A percentile compares a stretch with the other conserved stretches of the same genome.
Conservation (phyloP, 1,140 invertebrate species). For the Euwallacea similis region DNA sequence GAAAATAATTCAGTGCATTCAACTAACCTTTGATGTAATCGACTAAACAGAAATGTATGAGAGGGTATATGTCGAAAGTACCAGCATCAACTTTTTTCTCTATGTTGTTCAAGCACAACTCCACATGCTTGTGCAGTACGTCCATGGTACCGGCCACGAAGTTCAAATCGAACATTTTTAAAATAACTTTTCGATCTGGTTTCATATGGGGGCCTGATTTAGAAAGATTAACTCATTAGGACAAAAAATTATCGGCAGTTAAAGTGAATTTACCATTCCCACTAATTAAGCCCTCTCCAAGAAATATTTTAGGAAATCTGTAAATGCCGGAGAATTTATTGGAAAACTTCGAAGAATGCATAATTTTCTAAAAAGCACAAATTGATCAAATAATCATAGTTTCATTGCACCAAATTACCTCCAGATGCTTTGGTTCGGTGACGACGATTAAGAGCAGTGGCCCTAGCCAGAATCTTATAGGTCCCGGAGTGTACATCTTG, state of each 20-base stretch:
- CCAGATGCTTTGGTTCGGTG: slow-evolving; percentile 32
- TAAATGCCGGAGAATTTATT: slow-evolving; percentile 34
- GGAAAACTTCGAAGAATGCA: slow-evolving; percentile 37
- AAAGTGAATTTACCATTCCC: slow-evolving; percentile 35
- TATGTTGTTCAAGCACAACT: slow-evolving; percentile 28
- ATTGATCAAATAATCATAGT: slow-evolving; percentile 3
- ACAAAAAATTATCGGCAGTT: too few species aligned
- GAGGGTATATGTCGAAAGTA: slow-evolving; percentile 31
- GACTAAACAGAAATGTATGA: slow-evolving; percentile 14
- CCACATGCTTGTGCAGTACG: slow-evolving; percentile 25
- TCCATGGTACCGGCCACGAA: slow-evolving; percentile 12
- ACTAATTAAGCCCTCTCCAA: slow-evolving; percentile 34
- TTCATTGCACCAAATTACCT: too few species aligned
- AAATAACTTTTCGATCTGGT: slow-evolving; percentile 29
- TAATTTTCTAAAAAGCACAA: slow-evolving; percentile 37
- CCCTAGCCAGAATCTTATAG: slow-evolving; percentile 37
- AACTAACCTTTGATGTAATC: slow-evolving; percentile 36
- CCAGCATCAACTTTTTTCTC: slow-evolving; percentile 10
- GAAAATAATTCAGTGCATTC: too few species aligned
- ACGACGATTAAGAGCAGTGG: slow-evolving; percentile 24
- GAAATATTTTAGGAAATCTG: slow-evolving; percentile 25
- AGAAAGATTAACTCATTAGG: too few species aligned
- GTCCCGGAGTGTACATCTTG: neutral
- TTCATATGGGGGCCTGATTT: slow-evolving; percentile 35
- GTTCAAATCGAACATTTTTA: slow-evolving; percentile 33